Conservation (phyloP, 2,797 vertebrate genomes). For the Sphenodon punctatus region DNA sequence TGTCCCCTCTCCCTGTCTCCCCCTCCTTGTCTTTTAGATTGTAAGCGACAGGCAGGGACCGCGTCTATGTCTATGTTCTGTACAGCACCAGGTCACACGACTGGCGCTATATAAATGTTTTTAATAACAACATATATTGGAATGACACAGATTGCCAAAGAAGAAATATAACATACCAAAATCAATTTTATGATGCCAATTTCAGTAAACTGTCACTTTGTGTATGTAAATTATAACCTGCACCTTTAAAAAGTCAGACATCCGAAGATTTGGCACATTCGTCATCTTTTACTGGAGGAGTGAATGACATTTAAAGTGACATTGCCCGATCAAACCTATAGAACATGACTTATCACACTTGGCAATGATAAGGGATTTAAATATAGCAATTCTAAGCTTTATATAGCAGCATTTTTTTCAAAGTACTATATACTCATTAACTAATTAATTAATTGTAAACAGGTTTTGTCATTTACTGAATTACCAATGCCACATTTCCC, state of each 20-base stretch:
- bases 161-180: background rate
- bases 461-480: background rate
- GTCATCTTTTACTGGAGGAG: background rate
- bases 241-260: background rate
- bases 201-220: background rate
- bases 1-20: no score
- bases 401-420: conserved; percentile 23
- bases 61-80: no score
- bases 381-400: background rate
- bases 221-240: background rate
- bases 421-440: background rate
- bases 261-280: background rate
- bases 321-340: conserved; percentile 10
- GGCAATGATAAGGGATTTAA: conserved; percentile 39
- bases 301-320: conserved; percentile 1
- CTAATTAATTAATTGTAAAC: conserved; percentile 13
- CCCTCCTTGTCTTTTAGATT: no score
- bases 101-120: no score
- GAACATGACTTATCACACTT: conserved; percentile 19
- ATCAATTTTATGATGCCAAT: background rate
- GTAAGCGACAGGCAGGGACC: no score
- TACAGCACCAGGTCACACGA: no score
- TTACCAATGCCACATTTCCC: background rate
- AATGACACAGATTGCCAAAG: background rate
- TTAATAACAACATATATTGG: no score